phyloP scores from a whole-genome alignment of 2,888 invertebrate genomes.

The Toxonevra muliebris region DNA sequence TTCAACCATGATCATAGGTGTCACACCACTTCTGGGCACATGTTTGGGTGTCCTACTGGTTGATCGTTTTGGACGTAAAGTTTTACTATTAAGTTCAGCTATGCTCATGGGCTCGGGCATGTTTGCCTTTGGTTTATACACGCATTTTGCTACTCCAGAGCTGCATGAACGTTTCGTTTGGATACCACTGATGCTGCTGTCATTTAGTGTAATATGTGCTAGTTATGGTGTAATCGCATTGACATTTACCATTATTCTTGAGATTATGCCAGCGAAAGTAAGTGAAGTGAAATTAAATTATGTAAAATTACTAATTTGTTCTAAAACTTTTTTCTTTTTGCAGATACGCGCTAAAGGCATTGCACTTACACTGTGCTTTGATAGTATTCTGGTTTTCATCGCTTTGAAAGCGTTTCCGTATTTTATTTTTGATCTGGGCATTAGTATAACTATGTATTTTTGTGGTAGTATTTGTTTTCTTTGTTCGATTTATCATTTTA shows the following conservation, averaged over 20 bases:
- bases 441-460: constrained; percentile 58
- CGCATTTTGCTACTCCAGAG: constrained; percentile 40
- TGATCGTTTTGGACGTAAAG: constrained; percentile 56
- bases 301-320: too few relatives aligned
- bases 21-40: constrained; percentile 56
- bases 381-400: constrained; percentile 52
- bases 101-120: constrained; percentile 52
- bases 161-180: constrained; percentile 49
- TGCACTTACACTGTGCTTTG: constrained; percentile 48
- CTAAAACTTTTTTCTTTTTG: too few relatives aligned
- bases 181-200: constrained; percentile 56
- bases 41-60: constrained; percentile 54
- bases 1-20: constrained; percentile 57
- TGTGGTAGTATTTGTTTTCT: constrained; percentile 49
- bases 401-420: constrained; percentile 57
- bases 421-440: constrained; percentile 47
- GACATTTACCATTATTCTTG: constrained; percentile 57
- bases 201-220: constrained; percentile 52
- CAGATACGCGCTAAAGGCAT: constrained; percentile 57
- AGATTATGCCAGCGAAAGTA: constrained; percentile 60
- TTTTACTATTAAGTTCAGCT: constrained; percentile 55
- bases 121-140: constrained; percentile 51
- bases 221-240: constrained; percentile 58
- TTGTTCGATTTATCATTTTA: constrained; percentile 52
- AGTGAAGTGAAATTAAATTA: neutral